Evolutionary conservation across 2,888 invertebrate genomes (phyloP), one percentile per base, ranked within the genome.

Genomic region (Callimorpha dominula): DNA sequence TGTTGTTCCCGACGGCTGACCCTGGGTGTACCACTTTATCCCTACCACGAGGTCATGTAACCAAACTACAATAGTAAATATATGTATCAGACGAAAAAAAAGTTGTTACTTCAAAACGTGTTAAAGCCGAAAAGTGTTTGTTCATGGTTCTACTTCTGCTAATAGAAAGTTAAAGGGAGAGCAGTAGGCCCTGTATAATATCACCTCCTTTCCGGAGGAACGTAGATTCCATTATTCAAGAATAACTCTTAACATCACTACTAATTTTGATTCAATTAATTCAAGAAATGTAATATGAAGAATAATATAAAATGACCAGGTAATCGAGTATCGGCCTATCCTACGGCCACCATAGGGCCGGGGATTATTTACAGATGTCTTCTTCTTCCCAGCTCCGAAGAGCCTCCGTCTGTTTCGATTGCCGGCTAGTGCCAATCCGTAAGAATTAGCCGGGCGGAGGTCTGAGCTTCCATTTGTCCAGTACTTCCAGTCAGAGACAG

Each of bases 1-100:
- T 88, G 85, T 90, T 86, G 87, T 85, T 74, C 73, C 68, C 74
- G 75, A 69, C 77, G 78, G 79, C 81, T 81, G 77, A 68, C 73
- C 75, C 65, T 54, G 31, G 8, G 17, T 43, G 46, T 15, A 69
- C 69, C n/a, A 9, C 6, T 17, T 20, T 20, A 70, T 20, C 63
- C 63, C 52, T 70, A 70, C 70, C 12, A 17, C 20, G 20, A 11
- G 46, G 52, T 31, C 8, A 17, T 63, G 17, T 54, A 5, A 31
- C 0, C 9, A 1, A 65, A 70, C 65, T 65, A 52, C 1, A 1
- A 52, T 52, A 62, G 62, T 31, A 49, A 65, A 64, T 60, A 60
- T 20, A 31, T 60, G 5, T 60, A 60, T 4, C 14, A 60, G 14
- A 31, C 20, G 4, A 12, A 4, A 12, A 57, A 20, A 31, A 31